Evolutionary conservation across 2,797 vertebrate species (phyloP).

Genomic region (Agapornis canus): DNA sequence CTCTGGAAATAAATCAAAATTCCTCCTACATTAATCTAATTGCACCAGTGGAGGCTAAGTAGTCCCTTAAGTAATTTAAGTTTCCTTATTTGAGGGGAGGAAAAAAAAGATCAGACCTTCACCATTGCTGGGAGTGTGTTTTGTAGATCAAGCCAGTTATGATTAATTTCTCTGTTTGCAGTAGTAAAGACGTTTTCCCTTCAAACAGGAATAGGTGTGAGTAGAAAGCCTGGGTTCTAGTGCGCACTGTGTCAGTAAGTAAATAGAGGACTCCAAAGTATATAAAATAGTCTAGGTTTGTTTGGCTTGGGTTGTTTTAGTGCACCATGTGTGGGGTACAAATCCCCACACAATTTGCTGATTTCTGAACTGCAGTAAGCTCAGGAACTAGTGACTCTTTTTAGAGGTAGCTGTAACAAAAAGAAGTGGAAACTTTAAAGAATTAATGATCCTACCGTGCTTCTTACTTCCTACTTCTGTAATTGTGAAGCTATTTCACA

Average conservation of each 20-base stretch:
- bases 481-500: not conserved
- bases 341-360: not conserved
- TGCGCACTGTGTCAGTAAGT: not conserved
- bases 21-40: slow-evolving; percentile 64
- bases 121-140: not conserved
- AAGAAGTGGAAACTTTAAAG: not conserved
- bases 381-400: not conserved
- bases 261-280: not conserved
- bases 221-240: not conserved
- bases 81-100: slow-evolving; percentile 38
- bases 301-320: not conserved
- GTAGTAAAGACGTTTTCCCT: not conserved
- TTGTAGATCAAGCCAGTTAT: slow-evolving; percentile 48
- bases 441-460: not conserved
- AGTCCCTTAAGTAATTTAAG: slow-evolving; percentile 75
- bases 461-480: not conserved
- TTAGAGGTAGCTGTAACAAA: not conserved
- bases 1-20: slow-evolving; percentile 70
- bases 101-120: not conserved
- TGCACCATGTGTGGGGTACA: not conserved
- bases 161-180: slow-evolving; percentile 55
- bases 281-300: not conserved
- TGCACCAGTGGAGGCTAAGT: slow-evolving; percentile 59
- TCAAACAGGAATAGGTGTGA: not conserved
- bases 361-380: not conserved